Evolutionary conservation across 2,888 invertebrate genomes (phyloP).

Genomic region (Tineola bisselliella): DNA sequence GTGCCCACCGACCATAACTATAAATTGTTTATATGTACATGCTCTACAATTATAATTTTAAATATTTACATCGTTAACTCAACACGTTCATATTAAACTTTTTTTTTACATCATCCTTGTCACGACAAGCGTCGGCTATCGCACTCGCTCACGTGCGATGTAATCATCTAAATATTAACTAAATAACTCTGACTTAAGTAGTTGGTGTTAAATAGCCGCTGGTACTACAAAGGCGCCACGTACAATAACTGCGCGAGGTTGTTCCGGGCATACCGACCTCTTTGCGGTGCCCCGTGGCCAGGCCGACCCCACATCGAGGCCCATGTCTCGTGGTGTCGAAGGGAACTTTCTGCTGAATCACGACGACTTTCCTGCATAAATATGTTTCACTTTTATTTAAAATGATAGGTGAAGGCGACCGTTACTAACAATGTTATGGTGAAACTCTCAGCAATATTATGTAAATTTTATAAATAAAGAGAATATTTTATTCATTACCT

Average conservation of each 20-base stretch:
- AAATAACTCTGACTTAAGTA: not conserved
- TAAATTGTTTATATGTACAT: too few species aligned
- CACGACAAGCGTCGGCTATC: not conserved
- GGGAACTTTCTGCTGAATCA: constrained; percentile 72
- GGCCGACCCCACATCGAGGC: constrained; percentile 83
- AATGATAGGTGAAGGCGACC: too few species aligned
- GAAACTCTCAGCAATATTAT: not conserved
- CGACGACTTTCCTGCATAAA: constrained; percentile 64
- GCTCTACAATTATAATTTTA: too few species aligned
- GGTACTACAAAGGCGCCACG: constrained; percentile 29
- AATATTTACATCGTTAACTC: too few species aligned
- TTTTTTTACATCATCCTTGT: not conserved
- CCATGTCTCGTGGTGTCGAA: constrained; percentile 80
- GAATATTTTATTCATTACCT: constrained; percentile 30
- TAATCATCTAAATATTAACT: not conserved
- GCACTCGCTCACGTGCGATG: not conserved
- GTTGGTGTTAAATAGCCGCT: not conserved
- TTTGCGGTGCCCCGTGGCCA: constrained; percentile 70
- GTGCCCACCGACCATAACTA: too few species aligned
- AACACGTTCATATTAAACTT: not conserved
- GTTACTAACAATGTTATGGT: too few species aligned
- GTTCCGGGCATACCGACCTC: constrained; percentile 54
- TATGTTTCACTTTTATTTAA: not conserved
- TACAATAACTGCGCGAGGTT: constrained; percentile 51
- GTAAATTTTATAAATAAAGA: not conserved